phyloP scores from a whole-genome alignment of 2,797 vertebrate genomes.

The Furcifer pardalis region DNA sequence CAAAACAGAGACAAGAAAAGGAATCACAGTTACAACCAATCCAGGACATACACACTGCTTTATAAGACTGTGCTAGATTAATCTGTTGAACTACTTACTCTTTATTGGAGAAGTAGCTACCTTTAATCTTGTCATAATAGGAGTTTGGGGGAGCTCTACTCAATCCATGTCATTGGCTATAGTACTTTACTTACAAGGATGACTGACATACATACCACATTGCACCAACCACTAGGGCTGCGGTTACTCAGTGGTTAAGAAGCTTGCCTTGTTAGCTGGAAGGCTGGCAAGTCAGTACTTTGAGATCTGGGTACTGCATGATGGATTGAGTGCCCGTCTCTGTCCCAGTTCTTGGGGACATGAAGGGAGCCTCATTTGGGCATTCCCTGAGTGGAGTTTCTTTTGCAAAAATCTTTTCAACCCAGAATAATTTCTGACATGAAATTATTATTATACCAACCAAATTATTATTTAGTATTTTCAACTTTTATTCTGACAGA shows the following conservation, averaged over 20 bases:
- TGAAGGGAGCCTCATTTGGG: no score
- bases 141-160: neutral
- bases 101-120: neutral
- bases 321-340: no score
- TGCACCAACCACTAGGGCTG: no score
- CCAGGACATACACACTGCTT: neutral
- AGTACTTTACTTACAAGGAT: neutral
- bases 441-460: neutral
- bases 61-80: neutral
- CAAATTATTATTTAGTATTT: neutral
- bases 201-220: neutral
- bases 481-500: neutral
- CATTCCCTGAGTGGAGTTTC: no score
- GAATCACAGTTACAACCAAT: neutral
- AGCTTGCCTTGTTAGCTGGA: no score
- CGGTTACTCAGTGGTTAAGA: no score
- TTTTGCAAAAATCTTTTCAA: no score
- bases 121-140: neutral
- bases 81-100: neutral
- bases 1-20: neutral
- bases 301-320: no score
- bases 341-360: no score
- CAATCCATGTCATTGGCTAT: neutral
- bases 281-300: no score
- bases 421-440: no score